Conservation (phyloP, 2,888 invertebrate species). For the Drosophila mettleri region DNA sequence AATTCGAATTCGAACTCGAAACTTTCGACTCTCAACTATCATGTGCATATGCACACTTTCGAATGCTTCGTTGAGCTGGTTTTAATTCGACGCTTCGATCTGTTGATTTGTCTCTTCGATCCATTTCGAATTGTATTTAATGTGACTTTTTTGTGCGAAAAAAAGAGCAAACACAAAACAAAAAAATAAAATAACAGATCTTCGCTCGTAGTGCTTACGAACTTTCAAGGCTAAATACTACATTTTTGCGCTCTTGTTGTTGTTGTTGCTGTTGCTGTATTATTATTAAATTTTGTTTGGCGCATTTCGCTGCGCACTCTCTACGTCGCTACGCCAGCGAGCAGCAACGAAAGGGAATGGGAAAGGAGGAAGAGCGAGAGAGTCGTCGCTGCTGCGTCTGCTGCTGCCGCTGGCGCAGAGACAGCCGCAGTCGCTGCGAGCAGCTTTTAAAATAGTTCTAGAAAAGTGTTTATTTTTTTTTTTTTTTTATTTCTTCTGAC, state of each 20-base stretch:
- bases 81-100: conserved; percentile 21
- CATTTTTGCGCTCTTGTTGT: conserved; percentile 46
- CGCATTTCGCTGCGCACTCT: conserved; percentile 64
- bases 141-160: conserved; percentile 37
- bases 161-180: conserved; percentile 11
- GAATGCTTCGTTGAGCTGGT: conserved; percentile 10
- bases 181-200: conserved; percentile 51
- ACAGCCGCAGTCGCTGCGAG: conserved; percentile 16
- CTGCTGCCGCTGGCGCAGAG: conserved; percentile 11
- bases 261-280: conserved; percentile 49
- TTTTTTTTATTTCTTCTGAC: conserved; percentile 38
- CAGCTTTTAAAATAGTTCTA: conserved; percentile 71
- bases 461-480: conserved; percentile 62
- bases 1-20: conserved; percentile 3
- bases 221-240: conserved; percentile 81
- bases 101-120: conserved; percentile 21
- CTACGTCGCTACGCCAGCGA: conserved; percentile 12
- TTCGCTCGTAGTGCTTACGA: conserved; percentile 78
- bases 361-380: not conserved
- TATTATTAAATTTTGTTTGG: conserved; percentile 78
- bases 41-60: not conserved
- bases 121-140: conserved; percentile 38
- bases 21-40: not conserved
- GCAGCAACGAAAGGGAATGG: conserved; percentile 1
- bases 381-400: conserved; percentile 7